A percentile compares a stretch with the other conserved stretches of the same genome.
phyloP scores from a whole-genome alignment of 53 echinoderm and acorn worm species.

The Henricia sp. region DNA sequence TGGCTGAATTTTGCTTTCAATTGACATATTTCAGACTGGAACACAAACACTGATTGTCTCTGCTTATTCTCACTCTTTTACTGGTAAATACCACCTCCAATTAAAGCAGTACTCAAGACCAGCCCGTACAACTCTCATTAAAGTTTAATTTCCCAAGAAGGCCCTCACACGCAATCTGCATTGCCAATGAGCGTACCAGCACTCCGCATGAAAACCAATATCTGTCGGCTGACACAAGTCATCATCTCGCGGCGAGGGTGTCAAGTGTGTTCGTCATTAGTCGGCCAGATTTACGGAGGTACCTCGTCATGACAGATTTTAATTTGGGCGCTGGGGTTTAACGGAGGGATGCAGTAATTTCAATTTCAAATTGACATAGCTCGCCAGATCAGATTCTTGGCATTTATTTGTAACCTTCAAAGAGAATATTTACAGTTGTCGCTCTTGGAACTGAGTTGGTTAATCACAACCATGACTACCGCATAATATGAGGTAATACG shows the following conservation, averaged over 20 bases:
- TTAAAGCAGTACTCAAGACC: too few relatives aligned
- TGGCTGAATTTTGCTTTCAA: too few relatives aligned
- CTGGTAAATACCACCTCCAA: too few relatives aligned
- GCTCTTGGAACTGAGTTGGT: too few relatives aligned
- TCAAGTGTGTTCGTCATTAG: conserved; percentile 43
- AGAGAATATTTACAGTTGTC: too few relatives aligned
- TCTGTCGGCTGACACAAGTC: not conserved
- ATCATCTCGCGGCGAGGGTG: not conserved
- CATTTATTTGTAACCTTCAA: not conserved
- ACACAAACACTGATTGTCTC: too few relatives aligned
- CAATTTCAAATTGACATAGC: not conserved
- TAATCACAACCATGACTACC: too few relatives aligned
- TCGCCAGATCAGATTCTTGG: not conserved
- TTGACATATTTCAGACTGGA: too few relatives aligned
- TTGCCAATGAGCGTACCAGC: conserved; percentile 12
- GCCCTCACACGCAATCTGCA: conserved; percentile 34
- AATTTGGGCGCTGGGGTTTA: not conserved
- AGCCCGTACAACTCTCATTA: conserved; percentile 30
- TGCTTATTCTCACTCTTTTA: too few relatives aligned
- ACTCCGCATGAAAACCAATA: conserved; percentile 10
- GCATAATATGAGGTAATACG: too few relatives aligned
- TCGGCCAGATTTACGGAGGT: conserved; percentile 13
- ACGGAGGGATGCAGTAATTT: not conserved
- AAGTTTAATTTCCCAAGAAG: conserved; percentile 36
- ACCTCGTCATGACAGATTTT: not conserved